Percentiles rank a stretch among this genome's conserved stretches.
These are phyloP conservation scores for Physella acuta DNA, from an alignment of 1,140 invertebrate species.

Conservation along the genomic window DNA sequence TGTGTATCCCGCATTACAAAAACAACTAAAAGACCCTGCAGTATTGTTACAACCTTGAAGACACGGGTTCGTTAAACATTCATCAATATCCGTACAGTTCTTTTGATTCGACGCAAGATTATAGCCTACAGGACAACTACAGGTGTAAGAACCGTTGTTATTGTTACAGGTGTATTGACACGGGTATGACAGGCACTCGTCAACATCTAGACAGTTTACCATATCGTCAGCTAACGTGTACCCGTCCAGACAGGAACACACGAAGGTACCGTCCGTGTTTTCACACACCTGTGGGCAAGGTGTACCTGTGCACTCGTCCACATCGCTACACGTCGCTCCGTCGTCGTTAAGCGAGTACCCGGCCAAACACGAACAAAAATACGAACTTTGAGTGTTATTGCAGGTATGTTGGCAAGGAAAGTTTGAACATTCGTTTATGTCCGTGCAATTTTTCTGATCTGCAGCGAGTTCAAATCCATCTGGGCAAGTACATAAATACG, in stretches of 20 bases:
- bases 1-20: constrained; percentile 25
- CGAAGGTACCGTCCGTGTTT: constrained; percentile 28
- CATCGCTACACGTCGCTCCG: constrained; percentile 21
- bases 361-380: constrained; percentile 25
- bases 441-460: not conserved
- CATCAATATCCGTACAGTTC: constrained; percentile 25
- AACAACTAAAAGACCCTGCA: constrained; percentile 25
- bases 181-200: not conserved
- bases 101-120: not conserved
- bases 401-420: not conserved
- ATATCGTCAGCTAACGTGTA: not conserved
- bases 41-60: constrained; percentile 26
- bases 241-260: not conserved
- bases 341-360: constrained; percentile 25
- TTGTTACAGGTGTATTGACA: no score
- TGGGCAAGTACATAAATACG: no score
- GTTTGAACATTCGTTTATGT: constrained; percentile 3
- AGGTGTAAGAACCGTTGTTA: not conserved
- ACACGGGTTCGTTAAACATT: constrained; percentile 19
- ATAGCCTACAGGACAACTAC: not conserved
- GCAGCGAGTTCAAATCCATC: not conserved
- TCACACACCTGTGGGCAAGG: constrained; percentile 30
- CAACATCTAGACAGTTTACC: not conserved
- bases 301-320: constrained; percentile 30
- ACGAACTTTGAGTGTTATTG: constrained; percentile 17